A percentile compares a stretch with the other conserved stretches of the same genome.
phyloP scores from a whole-genome alignment of 2,888 invertebrate species.

The Priocnemis perturbator region DNA sequence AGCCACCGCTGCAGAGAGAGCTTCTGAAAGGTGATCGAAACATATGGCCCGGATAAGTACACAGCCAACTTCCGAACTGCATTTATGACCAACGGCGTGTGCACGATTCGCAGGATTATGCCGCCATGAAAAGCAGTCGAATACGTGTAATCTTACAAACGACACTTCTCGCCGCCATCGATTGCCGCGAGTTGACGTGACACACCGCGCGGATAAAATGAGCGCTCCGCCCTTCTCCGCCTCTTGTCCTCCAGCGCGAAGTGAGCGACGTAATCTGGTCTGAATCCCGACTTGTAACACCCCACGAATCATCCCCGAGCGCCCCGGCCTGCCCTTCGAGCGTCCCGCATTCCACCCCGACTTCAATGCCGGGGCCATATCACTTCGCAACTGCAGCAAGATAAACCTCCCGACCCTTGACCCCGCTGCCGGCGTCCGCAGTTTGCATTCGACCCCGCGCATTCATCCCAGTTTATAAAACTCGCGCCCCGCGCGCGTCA shows the following conservation, averaged over 20 bases:
- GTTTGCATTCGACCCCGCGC: slow-evolving; percentile 55
- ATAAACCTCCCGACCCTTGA: slow-evolving; percentile 61
- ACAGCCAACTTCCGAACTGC: background rate
- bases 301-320: slow-evolving; percentile 45
- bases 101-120: background rate
- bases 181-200: background rate
- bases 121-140: background rate
- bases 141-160: too few species aligned
- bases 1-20: background rate
- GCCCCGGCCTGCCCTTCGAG: slow-evolving; percentile 33
- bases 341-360: slow-evolving; percentile 52
- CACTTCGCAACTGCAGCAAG: slow-evolving; percentile 59
- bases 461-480: slow-evolving; percentile 63
- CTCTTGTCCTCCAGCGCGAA: slow-evolving; percentile 31
- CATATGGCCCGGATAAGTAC: background rate
- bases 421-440: slow-evolving; percentile 51
- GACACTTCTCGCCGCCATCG: too few species aligned
- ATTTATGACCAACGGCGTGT: slow-evolving; percentile 6
- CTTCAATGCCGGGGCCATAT: slow-evolving; percentile 57
- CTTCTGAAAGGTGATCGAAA: background rate
- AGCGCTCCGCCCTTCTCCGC: too few species aligned
- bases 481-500: slow-evolving; percentile 42
- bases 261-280: slow-evolving; percentile 59
- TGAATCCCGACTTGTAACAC: slow-evolving; percentile 57
- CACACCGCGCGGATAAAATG: background rate